Conservation (phyloP, 2,797 vertebrate genomes). For the Urosaurus nigricauda region DNA sequence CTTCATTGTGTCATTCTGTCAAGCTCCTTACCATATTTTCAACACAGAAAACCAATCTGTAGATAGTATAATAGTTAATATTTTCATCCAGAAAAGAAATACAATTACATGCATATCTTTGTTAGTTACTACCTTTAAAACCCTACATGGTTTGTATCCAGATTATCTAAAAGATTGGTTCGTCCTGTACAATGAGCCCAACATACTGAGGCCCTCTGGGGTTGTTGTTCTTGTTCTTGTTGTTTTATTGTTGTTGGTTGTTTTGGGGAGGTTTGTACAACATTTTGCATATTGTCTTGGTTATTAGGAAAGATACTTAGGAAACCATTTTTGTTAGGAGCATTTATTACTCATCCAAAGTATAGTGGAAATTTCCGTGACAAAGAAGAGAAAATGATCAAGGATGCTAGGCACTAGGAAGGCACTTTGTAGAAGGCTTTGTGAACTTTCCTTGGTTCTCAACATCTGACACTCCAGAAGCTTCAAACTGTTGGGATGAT, state of each 20-base stretch:
- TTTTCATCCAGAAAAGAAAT: neutral
- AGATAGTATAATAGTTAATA: neutral
- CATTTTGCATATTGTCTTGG: constrained; percentile 21
- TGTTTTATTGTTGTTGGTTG: too few relatives aligned
- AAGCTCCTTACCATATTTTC: neutral
- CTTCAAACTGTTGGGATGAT: neutral
- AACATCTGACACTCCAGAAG: neutral
- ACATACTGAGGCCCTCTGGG: too few relatives aligned
- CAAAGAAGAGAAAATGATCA: neutral
- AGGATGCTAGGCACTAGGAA: neutral
- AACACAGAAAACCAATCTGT: neutral
- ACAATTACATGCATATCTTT: constrained; percentile 26
- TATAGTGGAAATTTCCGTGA: neutral
- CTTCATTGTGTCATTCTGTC: neutral
- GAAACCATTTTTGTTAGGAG: neutral
- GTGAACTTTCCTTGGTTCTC: neutral
- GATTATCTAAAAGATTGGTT: too few relatives aligned
- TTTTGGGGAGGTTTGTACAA: constrained; percentile 25
- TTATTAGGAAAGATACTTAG: constrained; percentile 62
- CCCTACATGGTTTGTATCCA: too few relatives aligned
- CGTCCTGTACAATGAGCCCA: too few relatives aligned
- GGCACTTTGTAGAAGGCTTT: neutral
- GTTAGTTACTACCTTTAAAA: neutral
- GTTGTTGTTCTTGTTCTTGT: too few relatives aligned
- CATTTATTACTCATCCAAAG: neutral